A percentile compares a stretch with the other conserved stretches of the same genome.
Conservation (phyloP, 2,888 invertebrate species). For the Uropetala carovei region DNA sequence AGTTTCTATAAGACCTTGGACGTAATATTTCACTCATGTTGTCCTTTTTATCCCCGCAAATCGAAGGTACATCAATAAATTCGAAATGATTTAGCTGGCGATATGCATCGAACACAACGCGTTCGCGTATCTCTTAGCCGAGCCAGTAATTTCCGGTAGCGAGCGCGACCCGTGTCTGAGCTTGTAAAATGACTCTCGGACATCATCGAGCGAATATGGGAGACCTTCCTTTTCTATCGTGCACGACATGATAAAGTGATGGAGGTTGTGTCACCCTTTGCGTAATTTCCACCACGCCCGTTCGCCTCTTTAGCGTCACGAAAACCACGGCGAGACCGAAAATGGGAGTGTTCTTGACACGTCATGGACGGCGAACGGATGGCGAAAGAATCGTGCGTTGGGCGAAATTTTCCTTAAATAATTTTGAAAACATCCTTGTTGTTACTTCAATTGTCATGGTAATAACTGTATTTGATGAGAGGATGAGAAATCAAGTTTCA, state of each 20-base stretch:
- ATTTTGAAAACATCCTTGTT: no score
- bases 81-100: no score
- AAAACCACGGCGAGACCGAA: conserved; percentile 24
- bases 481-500: no score
- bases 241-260: not conserved
- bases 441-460: no score
- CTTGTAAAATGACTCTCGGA: conserved; percentile 8
- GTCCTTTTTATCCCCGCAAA: no score
- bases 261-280: not conserved
- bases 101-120: no score
- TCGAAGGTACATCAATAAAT: no score
- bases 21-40: no score
- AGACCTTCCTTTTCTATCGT: conserved; percentile 16
- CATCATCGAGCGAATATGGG: conserved; percentile 8
- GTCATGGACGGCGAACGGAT: not conserved
- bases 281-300: conserved; percentile 1
- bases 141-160: not conserved
- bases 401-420: no score
- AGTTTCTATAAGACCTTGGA: no score
- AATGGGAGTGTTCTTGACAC: not conserved
- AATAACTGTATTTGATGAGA: no score
- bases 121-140: not conserved
- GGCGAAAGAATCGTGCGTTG: not conserved
- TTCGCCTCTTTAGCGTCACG: not conserved
- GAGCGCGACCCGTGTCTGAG: not conserved